Base-by-base conservation (phyloP, 2,113 vertebrate genomes). In the Colius striatus region DNA sequence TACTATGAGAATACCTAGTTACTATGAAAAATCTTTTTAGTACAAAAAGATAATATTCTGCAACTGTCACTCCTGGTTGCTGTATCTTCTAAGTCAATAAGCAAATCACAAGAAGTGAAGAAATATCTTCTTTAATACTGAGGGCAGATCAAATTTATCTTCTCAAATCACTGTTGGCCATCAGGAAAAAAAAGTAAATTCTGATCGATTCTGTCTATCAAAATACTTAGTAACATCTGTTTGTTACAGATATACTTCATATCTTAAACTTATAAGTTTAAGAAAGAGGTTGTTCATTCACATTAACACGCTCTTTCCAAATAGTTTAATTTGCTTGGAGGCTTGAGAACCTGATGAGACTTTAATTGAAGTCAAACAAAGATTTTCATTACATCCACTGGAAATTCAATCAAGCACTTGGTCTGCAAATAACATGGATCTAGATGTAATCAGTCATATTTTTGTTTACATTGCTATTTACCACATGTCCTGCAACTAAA, bases 401-500 rank as follows among this genome's bases (percentile, higher is more conserved):
- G 38, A 89, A 92, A 89, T 92, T 91, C 79, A 68, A 17, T 94
- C 62, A 82, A 70, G 34, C 30, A 20, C 23, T 86, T 78, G 30
- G 29, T 75, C 65, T 87, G 53, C 70, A 96, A 95, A 95, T 73
- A 94, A 54, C 19, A 76, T 12, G 11, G 50, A 91, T 65, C 70
- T 65, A 87, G 45, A 65, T 36, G 76, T 76, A 72, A 94, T 90
- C 70, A 53, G 45, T 76, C 7, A 1, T 61, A 20, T 82, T 89
- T 89, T 91, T 89, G 38, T 94, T 93, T 84, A 80, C 41, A 71
- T 89, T 86, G 43, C 29, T 96, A 55, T 86, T 95, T 90, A 84
- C 72, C 43, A 50, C 14, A 9, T 20, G 10, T 53, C 34, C 71
- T 60, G 53, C 81, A 61, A 81, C 73, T 86, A 91, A 72, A 53